A percentile compares a stretch with the other conserved stretches of the same genome.
Conservation (phyloP, 2,888 invertebrate species). For the Athalia rosae region DNA sequence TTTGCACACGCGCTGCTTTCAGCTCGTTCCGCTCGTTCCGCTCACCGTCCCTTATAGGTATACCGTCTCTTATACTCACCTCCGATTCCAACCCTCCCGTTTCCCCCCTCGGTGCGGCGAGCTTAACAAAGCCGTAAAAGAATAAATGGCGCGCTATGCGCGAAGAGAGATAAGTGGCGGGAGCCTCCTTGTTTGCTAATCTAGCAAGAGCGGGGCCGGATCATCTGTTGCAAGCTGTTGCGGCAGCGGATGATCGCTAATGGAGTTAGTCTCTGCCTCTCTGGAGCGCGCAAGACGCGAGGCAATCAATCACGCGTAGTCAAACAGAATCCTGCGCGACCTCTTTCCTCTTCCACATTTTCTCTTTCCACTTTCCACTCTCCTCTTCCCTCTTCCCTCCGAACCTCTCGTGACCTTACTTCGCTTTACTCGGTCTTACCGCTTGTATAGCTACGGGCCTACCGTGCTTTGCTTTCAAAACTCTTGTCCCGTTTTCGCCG, state of each 20-base stretch:
- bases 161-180: constrained; percentile 62
- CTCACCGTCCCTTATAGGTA: not conserved
- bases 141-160: constrained; percentile 64
- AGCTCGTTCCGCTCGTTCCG: not conserved
- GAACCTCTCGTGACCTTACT: constrained; percentile 16
- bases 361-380: too few relatives aligned
- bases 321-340: constrained; percentile 54
- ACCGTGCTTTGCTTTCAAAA: not conserved
- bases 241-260: constrained; percentile 66
- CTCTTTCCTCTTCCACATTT: constrained; percentile 21
- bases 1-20: constrained; percentile 28
- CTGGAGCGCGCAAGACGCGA: constrained; percentile 52
- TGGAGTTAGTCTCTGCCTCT: constrained; percentile 60
- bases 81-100: not conserved
- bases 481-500: not conserved
- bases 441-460: not conserved
- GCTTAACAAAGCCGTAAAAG: constrained; percentile 59
- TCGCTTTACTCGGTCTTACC: constrained; percentile 10
- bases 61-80: not conserved
- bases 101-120: constrained; percentile 49
- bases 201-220: constrained; percentile 59
- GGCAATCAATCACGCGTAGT: constrained; percentile 65
- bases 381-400: constrained; percentile 34
- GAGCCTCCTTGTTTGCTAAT: constrained; percentile 66
- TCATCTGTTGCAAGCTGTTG: constrained; percentile 67